Evolutionary conservation across 2,797 vertebrate species (phyloP).

Genomic region (Geotria australis): DNA sequence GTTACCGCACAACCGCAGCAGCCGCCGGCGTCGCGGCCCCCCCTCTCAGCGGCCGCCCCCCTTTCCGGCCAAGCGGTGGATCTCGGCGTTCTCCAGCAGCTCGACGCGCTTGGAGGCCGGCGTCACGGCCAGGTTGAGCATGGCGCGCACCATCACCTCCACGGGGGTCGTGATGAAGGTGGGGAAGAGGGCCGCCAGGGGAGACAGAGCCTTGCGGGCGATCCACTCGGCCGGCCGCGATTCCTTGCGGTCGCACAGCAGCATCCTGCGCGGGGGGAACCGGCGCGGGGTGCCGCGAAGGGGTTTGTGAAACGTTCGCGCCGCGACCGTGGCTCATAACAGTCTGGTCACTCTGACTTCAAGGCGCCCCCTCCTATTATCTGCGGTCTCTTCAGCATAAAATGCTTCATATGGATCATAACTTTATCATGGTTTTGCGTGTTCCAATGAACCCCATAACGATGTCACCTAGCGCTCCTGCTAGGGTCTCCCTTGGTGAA

Average conservation of each 20-base stretch:
- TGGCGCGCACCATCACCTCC: conserved; percentile 10
- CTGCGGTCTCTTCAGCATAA: too few relatives aligned
- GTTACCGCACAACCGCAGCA: too few relatives aligned
- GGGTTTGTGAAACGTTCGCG: background rate
- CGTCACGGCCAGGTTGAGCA: conserved; percentile 17
- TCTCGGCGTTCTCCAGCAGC: conserved; percentile 30
- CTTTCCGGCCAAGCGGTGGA: conserved; percentile 9
- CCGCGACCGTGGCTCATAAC: background rate
- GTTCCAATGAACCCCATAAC: too few relatives aligned
- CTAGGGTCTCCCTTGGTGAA: too few relatives aligned
- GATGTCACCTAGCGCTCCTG: too few relatives aligned
- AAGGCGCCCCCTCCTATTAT: too few relatives aligned
- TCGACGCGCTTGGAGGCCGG: conserved; percentile 10
- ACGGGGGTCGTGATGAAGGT: conserved; percentile 19
- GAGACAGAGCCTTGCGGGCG: conserved; percentile 13
- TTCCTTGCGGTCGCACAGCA: conserved; percentile 25
- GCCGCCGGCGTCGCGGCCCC: too few relatives aligned
- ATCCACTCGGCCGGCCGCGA: conserved; percentile 20
- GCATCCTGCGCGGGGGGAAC: conserved; percentile 9
- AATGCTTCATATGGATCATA: too few relatives aligned
- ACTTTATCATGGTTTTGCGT: too few relatives aligned
- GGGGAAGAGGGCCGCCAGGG: conserved; percentile 9
- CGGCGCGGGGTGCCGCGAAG: background rate
- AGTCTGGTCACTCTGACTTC: too few relatives aligned
- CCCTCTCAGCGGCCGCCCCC: background rate